Percentiles rank a stretch among this genome's conserved stretches.
phyloP scores from a whole-genome alignment of 1,140 invertebrate genomes.

The Philaenus spumarius region DNA sequence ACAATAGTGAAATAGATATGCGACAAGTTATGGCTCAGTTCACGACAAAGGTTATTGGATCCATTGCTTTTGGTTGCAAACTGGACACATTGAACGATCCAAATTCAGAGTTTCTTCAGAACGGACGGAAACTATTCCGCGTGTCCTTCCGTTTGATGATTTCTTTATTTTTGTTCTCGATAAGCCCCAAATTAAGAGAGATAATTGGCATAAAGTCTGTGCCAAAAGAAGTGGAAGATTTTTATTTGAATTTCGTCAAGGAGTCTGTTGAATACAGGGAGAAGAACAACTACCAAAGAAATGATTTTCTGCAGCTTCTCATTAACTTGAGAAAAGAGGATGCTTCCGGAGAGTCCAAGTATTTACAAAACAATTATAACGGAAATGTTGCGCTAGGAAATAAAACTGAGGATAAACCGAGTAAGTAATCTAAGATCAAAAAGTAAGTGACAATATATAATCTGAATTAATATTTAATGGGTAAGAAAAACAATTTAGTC shows the following conservation, averaged over 20 bases:
- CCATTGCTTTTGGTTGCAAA: constrained; percentile 49
- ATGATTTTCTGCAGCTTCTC: constrained; percentile 38
- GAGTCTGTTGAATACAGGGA: constrained; percentile 40
- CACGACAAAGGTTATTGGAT: constrained; percentile 49
- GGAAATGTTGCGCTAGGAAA: too few species aligned
- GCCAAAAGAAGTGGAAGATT: constrained; percentile 32
- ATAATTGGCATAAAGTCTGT: constrained; percentile 19
- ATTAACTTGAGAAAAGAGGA: constrained; percentile 26
- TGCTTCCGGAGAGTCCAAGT: too few species aligned
- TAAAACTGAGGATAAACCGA: too few species aligned
- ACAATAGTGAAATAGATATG: constrained; percentile 33
- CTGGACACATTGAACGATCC: constrained; percentile 44
- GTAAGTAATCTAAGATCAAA: too few species aligned
- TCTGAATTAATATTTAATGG: too few species aligned
- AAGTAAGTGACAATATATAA: too few species aligned
- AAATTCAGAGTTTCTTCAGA: constrained; percentile 43
- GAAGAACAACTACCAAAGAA: constrained; percentile 38
- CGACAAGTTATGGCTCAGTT: constrained; percentile 43
- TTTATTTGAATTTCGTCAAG: constrained; percentile 44
- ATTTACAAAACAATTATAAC: too few species aligned
- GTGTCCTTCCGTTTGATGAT: constrained; percentile 29
- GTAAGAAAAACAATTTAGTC: too few species aligned
- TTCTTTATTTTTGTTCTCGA: constrained; percentile 9
- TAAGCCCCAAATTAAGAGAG: constrained; percentile 18
- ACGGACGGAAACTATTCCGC: constrained; percentile 38